Evolutionary conservation across 2,888 invertebrate genomes (phyloP).

Genomic region (Mythimna vitellina): DNA sequence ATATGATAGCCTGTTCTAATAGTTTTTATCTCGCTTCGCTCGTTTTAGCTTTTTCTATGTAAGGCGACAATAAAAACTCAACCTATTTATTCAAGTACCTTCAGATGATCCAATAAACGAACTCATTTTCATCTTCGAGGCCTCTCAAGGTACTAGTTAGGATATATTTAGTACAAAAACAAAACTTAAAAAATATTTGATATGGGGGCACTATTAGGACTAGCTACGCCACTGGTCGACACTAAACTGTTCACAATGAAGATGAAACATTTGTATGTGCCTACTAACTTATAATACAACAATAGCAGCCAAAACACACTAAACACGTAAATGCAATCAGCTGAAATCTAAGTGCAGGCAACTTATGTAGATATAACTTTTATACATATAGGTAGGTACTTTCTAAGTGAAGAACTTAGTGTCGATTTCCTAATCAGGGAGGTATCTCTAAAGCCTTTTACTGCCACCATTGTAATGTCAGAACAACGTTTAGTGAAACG

Average conservation of each 20-base stretch:
- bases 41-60: too few relatives aligned
- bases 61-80: too few relatives aligned
- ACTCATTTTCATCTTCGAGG: too few relatives aligned
- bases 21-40: too few relatives aligned
- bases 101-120: too few relatives aligned
- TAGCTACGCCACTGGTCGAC: too few relatives aligned
- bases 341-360: constrained; percentile 6
- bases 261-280: background rate
- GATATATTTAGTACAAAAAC: too few relatives aligned
- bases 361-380: constrained; percentile 2
- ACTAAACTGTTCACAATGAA: background rate
- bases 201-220: too few relatives aligned
- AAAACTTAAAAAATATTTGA: too few relatives aligned
- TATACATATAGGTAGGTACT: background rate
- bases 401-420: constrained; percentile 28
- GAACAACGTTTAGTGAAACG: constrained; percentile 33
- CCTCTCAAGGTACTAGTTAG: too few relatives aligned
- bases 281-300: background rate
- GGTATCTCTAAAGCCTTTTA: constrained; percentile 59
- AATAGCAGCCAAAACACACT: background rate
- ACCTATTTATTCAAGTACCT: too few relatives aligned
- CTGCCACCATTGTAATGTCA: constrained; percentile 57
- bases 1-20: too few relatives aligned
- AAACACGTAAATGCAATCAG: constrained; percentile 49
- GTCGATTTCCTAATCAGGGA: constrained; percentile 44